A percentile compares a stretch with the other conserved stretches of the same genome.
phyloP scores from a whole-genome alignment of 2,797 vertebrate species.

The Acanthis flammea region DNA sequence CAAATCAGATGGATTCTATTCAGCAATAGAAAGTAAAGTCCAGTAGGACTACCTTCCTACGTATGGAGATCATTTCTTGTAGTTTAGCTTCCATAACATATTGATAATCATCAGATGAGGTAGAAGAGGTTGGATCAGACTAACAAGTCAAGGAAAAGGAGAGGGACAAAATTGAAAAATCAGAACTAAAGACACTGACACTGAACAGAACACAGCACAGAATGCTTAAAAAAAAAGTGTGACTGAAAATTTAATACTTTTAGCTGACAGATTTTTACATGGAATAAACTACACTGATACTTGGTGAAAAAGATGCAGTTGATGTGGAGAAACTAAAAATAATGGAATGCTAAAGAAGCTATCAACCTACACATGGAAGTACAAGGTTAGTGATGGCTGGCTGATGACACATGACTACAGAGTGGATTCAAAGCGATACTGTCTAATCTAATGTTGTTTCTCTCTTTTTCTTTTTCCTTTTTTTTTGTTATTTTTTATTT shows the following conservation, averaged over 20 bases:
- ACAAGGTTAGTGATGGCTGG: constrained; percentile 76
- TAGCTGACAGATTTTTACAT: constrained; percentile 70
- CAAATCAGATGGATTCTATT: constrained; percentile 84
- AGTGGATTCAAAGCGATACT: constrained; percentile 62
- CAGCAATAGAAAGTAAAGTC: constrained; percentile 87
- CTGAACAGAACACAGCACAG: constrained; percentile 81
- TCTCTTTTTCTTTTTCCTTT: neutral
- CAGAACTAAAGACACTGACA: constrained; percentile 85
- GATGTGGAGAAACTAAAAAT: constrained; percentile 72
- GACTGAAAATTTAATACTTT: constrained; percentile 74
- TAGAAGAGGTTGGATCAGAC: constrained; percentile 94
- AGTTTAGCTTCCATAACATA: constrained; percentile 98
- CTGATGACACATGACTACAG: constrained; percentile 62
- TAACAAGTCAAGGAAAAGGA: constrained; percentile 89
- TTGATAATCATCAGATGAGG: constrained; percentile 96
- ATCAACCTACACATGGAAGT: constrained; percentile 69
- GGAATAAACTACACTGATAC: constrained; percentile 73
- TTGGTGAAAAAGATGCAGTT: constrained; percentile 66
- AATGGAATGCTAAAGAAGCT: constrained; percentile 74
- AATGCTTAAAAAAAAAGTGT: constrained; percentile 82
- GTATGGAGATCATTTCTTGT: constrained; percentile 96
- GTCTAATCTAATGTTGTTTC: neutral
- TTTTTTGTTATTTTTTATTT: neutral
- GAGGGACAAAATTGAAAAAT: constrained; percentile 91
- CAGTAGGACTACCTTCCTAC: constrained; percentile 97